Percentiles rank a stretch among this genome's conserved stretches.
These are phyloP conservation scores for Psilanteris sp. DNA, from an alignment of 1,140 invertebrate species.

Conservation along the genomic window DNA sequence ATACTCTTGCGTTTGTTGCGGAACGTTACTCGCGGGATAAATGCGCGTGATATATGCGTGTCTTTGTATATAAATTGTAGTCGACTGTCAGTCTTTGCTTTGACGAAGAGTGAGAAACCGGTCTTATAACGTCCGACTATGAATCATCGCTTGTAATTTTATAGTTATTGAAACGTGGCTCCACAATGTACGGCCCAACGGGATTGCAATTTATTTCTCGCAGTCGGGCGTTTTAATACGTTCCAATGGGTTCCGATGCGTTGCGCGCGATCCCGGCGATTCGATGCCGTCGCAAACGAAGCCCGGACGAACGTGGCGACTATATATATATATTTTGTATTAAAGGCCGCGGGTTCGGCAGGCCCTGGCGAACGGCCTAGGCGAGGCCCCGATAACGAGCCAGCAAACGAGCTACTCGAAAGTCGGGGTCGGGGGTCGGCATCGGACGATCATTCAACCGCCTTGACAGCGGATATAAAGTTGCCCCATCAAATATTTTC, in stretches of 20 bases:
- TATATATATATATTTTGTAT: no score
- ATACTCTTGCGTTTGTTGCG: conserved; percentile 12
- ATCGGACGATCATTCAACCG: conserved; percentile 66
- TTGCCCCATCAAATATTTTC: conserved; percentile 54
- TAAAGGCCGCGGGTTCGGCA: no score
- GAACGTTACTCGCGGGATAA: conserved; percentile 15
- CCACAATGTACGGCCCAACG: conserved; percentile 41
- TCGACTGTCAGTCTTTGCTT: conserved; percentile 54
- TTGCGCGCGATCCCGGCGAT: not conserved
- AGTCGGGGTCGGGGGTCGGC: conserved; percentile 62
- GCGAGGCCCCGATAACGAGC: conserved; percentile 64
- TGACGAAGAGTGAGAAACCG: conserved; percentile 60
- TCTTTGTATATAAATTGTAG: conserved; percentile 53
- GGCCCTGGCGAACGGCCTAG: conserved; percentile 47
- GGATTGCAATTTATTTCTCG: conserved; percentile 44
- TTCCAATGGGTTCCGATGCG: conserved; percentile 4
- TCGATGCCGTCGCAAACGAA: no score
- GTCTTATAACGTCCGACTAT: conserved; percentile 57
- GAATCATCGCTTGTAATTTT: conserved; percentile 61
- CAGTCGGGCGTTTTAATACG: conserved; percentile 1
- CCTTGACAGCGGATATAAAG: conserved; percentile 63
- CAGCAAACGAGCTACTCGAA: conserved; percentile 66
- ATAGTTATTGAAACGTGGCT: conserved; percentile 58
- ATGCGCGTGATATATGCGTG: conserved; percentile 34
- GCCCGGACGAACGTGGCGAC: no score